Base-by-base conservation (phyloP, 2,797 vertebrate genomes). In the Pantherophis alleghaniensis region DNA sequence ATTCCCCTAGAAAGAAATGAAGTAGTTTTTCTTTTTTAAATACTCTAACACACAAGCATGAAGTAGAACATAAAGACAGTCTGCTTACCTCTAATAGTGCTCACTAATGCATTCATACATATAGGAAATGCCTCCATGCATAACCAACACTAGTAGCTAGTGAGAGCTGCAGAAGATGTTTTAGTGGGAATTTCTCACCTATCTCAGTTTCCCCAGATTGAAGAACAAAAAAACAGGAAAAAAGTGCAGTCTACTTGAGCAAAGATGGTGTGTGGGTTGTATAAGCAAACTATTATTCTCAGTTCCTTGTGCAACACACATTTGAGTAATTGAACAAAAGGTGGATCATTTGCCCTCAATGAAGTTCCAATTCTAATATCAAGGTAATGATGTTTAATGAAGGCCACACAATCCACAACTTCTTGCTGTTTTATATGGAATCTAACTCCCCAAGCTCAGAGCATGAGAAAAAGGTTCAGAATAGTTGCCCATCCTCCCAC, bases 1-100 rank as follows among this genome's bases (percentile, higher is more conserved):
- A 98, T 97, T 99, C 99, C 96, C 99, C 99, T 99, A 96, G 88
- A 94, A 95, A 90, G 87, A 88, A 28, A 94, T 0, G 18, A 42
- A 93, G 57, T 1, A 83, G 61, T 66, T 66, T 66, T 66, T 66
- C 11, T 94, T 95, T 92, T 53, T 42, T 26, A 4, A 59, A 42
- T 47, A 47, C 5, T 66, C 83, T 20, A 53, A 53, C 10, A n/a
- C 59, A 83, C 22, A 22, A 93, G 37, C 28, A 60, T 24, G 28
- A 28, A 88, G 56, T 32, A 61, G 74, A 47, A 91, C 22, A 60
- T 28, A 59, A 18, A 47, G 74, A 47, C 12, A 83, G 37, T 11
- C 37, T 47, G 74, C 74, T 83, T 83, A 83, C 37, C 20, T 83
- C 10, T 47, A 47, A 83, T 5, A 83, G 9, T 12, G 74, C 20